Base-by-base conservation (phyloP, 2,113 vertebrate species). In the Actenoides hombroni region DNA sequence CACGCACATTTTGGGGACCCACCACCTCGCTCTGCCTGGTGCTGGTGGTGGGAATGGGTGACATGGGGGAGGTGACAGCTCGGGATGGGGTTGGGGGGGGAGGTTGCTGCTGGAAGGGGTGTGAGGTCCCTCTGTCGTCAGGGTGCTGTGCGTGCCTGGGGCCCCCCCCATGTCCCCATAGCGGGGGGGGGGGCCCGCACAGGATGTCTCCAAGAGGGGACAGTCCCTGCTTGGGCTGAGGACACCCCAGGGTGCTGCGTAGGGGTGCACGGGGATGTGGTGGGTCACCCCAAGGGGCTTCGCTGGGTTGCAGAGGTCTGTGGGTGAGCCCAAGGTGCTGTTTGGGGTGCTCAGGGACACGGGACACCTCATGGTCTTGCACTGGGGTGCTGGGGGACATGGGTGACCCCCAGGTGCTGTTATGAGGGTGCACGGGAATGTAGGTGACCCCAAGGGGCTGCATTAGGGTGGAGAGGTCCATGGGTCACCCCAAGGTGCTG, bases 381-480 rank as follows among this genome's bases (percentile, higher is more conserved):
- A 0, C 0, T 26, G 37, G 44, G 51, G 6, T 61, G 54, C 29
- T 4, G 6, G 6, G 40, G 28, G 35, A 2, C 3, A 0, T 4
- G 28, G 3, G 59, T 57, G 19, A 59, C 42, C 14, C 35, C 13
- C 9, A 1, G 51, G 51, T 3, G 33, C 7, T 26, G 2, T 2
- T 48, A 2, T 0, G 24, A 51, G 23, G 69, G n/a, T 33, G 21
- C 51, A 0, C 3, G 0, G 37, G 28, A n/a, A 13, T 1, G 0
- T 5, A 11, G 42, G 77, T 29, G 10, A 25, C 64, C 81, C 54
- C 54, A 44, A 1, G 19, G 3, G 2, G 40, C 4, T 1, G 3
- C 3, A 1, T 0, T 5, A 56, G 17, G 1, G 49, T 7, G 23
- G 3, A 1, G 7, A 0, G 44, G 51, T 37, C 2, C 3, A 1